These are phyloP conservation scores for Hemicordylus capensis DNA, from an alignment of 2,113 vertebrate species.

Conservation along the genomic window DNA sequence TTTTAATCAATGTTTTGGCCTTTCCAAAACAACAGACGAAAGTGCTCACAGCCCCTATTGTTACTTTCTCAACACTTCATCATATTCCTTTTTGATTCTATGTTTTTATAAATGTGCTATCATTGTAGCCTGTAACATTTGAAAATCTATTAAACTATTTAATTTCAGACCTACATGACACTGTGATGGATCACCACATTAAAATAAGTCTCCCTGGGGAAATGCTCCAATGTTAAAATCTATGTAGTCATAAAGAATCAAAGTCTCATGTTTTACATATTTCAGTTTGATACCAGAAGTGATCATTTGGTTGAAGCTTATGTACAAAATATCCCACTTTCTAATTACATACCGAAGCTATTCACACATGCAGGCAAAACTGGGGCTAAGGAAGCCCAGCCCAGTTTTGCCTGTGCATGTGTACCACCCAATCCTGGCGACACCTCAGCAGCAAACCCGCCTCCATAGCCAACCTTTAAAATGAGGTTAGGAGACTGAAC, in stretches of 20 bases:
- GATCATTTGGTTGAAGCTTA: not conserved
- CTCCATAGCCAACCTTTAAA: no score
- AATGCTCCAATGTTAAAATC: not conserved
- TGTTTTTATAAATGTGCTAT: not conserved
- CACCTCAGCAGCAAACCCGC: no score
- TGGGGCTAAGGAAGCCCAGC: no score
- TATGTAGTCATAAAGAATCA: conserved; percentile 12
- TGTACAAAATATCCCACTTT: not conserved
- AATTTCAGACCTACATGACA: not conserved
- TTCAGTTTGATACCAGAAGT: not conserved
- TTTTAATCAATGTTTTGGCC: not conserved
- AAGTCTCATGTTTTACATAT: not conserved
- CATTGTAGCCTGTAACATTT: not conserved
- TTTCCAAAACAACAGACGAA: not conserved
- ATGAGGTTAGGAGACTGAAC: no score
- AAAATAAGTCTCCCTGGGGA: not conserved
- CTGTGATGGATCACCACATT: not conserved
- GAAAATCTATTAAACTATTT: not conserved
- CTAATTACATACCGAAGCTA: not conserved
- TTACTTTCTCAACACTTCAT: not conserved
- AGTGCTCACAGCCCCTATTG: not conserved
- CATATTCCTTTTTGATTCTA: not conserved
- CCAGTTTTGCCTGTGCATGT: no score
- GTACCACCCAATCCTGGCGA: no score
- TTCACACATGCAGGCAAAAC: no score